phyloP scores from a whole-genome alignment of 2,888 invertebrate species.

The Copidosoma aretas region DNA sequence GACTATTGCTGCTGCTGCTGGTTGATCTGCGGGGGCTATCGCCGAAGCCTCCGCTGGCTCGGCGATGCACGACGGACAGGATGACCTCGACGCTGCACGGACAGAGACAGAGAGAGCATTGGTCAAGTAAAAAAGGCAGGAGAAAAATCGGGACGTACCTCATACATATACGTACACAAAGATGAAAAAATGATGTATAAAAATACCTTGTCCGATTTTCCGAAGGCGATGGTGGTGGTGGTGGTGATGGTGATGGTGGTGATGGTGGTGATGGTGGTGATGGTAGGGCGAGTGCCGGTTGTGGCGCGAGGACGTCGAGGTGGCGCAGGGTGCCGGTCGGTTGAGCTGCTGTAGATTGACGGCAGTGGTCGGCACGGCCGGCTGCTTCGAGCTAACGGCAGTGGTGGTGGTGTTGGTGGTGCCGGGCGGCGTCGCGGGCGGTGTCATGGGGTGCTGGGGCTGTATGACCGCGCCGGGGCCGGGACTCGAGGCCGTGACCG shows the following conservation, averaged over 20 bases:
- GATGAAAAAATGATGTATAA: too few relatives aligned
- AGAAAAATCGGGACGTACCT: too few relatives aligned
- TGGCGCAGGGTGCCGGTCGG: too few relatives aligned
- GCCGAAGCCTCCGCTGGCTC: background rate
- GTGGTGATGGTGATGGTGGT: conserved; percentile 49
- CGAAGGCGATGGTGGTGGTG: conserved; percentile 53
- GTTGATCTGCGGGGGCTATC: background rate
- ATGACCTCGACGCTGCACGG: conserved; percentile 2
- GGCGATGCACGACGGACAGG: conserved; percentile 19
- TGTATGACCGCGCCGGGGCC: background rate
- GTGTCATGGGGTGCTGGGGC: conserved; percentile 6
- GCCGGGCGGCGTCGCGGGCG: conserved; percentile 13
- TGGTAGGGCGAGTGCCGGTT: conserved; percentile 41
- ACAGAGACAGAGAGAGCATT: too few relatives aligned
- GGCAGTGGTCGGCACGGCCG: conserved; percentile 17
- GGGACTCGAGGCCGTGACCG: conserved; percentile 20
- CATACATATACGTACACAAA: background rate
- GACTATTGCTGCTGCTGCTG: background rate
- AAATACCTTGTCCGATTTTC: conserved; percentile 40
- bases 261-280: conserved; percentile 50
- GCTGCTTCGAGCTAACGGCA: conserved; percentile 50
- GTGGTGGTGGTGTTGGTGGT: conserved; percentile 50
- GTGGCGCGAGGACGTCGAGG: conserved; percentile 38
- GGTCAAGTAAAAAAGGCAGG: too few relatives aligned
- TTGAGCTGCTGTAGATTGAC: conserved; percentile 36